These are phyloP conservation scores for Coelogynopora nodosa DNA, from an alignment of 2,888 invertebrate genomes.

Conservation along the genomic window DNA sequence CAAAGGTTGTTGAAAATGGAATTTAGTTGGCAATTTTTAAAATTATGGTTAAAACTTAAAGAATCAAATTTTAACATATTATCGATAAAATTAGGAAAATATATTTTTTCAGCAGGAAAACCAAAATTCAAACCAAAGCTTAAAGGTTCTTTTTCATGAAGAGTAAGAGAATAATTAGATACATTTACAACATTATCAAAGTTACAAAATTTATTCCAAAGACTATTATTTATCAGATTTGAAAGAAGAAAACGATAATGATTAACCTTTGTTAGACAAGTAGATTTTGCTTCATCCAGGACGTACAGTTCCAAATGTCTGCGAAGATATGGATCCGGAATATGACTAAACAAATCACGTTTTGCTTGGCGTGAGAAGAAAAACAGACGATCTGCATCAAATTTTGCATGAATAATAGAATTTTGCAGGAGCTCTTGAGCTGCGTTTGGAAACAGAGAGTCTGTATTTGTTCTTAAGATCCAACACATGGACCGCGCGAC, in stretches of 20 bases:
- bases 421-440: not conserved
- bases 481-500: not conserved
- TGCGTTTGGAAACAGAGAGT: not conserved
- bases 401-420: not conserved
- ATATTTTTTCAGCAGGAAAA: not conserved
- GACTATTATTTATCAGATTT: too few relatives aligned
- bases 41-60: not conserved
- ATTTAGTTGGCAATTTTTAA: not conserved
- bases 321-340: not conserved
- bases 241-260: too few relatives aligned
- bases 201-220: not conserved
- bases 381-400: too few relatives aligned
- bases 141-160: not conserved
- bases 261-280: too few relatives aligned
- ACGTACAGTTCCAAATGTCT: too few relatives aligned
- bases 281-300: too few relatives aligned
- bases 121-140: not conserved
- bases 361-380: not conserved
- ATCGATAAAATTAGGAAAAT: not conserved
- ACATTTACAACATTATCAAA: not conserved
- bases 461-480: not conserved
- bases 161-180: not conserved
- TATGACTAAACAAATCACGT: not conserved
- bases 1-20: not conserved
- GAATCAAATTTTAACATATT: not conserved